These are phyloP conservation scores for Sthenelais limicola DNA, from an alignment of 2,888 invertebrate species.

Conservation along the genomic window DNA sequence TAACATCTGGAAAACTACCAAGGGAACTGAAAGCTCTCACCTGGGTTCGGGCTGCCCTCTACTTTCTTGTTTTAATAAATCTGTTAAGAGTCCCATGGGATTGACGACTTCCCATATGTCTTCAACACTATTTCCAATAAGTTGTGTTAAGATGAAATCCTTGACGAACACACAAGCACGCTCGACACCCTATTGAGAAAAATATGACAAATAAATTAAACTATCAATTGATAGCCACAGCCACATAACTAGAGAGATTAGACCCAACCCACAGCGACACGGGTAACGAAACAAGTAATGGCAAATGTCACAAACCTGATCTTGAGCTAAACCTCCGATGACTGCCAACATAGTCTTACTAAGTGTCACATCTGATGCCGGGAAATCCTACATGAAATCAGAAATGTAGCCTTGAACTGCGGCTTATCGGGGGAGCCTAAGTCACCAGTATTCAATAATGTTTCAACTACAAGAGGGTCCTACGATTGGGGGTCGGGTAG, in stretches of 20 bases:
- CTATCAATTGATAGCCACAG: conserved; percentile 15
- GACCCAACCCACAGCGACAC: not conserved
- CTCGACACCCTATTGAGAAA: conserved; percentile 75
- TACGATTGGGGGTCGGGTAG: too few species aligned
- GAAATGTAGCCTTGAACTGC: too few species aligned
- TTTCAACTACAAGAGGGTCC: too few species aligned
- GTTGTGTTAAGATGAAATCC: conserved; percentile 85
- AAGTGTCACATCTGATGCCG: conserved; percentile 78
- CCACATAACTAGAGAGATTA: not conserved
- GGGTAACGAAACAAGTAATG: not conserved
- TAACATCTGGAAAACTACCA: not conserved
- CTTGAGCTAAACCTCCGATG: conserved; percentile 80
- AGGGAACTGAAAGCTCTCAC: too few species aligned
- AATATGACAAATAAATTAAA: not conserved
- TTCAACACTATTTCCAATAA: conserved; percentile 88
- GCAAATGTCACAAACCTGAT: conserved; percentile 59
- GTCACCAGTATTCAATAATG: too few species aligned
- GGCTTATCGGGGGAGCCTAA: too few species aligned
- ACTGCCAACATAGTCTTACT: conserved; percentile 86
- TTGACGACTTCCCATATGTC: conserved; percentile 88
- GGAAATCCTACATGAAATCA: conserved; percentile 78
- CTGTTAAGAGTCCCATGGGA: conserved; percentile 82
- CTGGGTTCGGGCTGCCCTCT: conserved; percentile 80
- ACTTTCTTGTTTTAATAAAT: conserved; percentile 78
- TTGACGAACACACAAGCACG: conserved; percentile 84